These are phyloP conservation scores for Ahaetulla prasina DNA, from an alignment of 2,113 vertebrate genomes.

Conservation along the genomic window DNA sequence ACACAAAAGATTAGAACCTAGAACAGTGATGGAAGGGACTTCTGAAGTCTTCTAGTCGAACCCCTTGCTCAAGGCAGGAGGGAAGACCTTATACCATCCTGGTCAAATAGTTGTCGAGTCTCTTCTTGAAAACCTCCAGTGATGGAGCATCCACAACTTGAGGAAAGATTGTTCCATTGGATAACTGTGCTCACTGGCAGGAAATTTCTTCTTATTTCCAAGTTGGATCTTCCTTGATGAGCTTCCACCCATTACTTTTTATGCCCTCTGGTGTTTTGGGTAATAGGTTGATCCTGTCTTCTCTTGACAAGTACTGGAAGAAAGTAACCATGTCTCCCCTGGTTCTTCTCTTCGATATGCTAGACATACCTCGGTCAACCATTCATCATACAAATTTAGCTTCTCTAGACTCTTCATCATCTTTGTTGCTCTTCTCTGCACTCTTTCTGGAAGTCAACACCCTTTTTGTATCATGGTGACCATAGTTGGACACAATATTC, in stretches of 20 bases:
- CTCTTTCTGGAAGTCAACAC: no score
- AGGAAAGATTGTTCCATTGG: neutral
- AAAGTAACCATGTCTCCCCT: no score
- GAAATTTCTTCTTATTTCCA: neutral
- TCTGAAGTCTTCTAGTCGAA: neutral
- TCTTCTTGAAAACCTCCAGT: neutral
- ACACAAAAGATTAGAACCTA: neutral
- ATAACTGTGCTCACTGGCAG: neutral
- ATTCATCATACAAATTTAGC: no score
- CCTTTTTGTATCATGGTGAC: no score
- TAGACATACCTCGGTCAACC: no score
- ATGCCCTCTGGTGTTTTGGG: neutral
- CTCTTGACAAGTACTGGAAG: no score
- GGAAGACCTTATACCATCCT: neutral
- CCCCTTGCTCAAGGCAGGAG: neutral
- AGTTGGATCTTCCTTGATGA: no score
- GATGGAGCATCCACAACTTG: neutral
- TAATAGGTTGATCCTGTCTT: no score
- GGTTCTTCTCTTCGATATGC: no score
- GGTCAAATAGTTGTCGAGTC: neutral
- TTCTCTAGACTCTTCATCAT: no score
- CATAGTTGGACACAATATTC: no score
- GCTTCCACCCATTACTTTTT: neutral
- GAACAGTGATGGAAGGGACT: neutral
- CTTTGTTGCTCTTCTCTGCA: no score